Base-by-base conservation (phyloP, 2,888 invertebrate species). In the Eupeodes latifasciatus region DNA sequence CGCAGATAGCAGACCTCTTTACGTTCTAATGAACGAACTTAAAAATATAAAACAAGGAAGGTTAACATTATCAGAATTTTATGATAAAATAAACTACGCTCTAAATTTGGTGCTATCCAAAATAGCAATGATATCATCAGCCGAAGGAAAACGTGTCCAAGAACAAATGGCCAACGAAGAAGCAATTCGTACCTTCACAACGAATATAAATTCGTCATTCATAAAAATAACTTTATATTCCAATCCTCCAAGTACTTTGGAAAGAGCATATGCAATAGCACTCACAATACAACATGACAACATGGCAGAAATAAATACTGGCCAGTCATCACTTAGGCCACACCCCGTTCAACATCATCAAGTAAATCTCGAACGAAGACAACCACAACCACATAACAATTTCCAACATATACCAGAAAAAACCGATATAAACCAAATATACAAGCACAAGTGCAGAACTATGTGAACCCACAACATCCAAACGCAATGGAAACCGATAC, bases 91-190 rank as follows among this genome's bases (percentile, higher is more conserved):
- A 19, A 66, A 66, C 7, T 36, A 66, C 19, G 44, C 66, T 14
- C n/a, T 66, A 66, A 66, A 66, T 49, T n/a, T 66, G 12, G 36
- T 66, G n/a, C 49, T 66, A 14, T 49, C 66, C 12, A 66, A 66
- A 49, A 66, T 49, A 16, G 47, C 44, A 40, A 66, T 66, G 36
- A 61, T 36, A 36, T 36, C 36, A 36, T 61, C 61, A 61, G 36
- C 12, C 34, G 61, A 40, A 61, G 57, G 12, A 57, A 57, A 57
- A 57, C 27, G 27, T 57, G 57, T 61, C n/a, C 61, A 61, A 61
- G 61, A 61, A 61, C 34, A 34, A 27, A 34, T 59, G 36, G 59
- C 59, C 36, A 59, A 34, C 34, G 61, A 61, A 61, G 61, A 61
- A 61, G 61, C 61, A n/a, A 40, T 61, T n/a, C 61, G 61, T 36